phyloP scores from a whole-genome alignment of 2,888 invertebrate species.

The Tinea trinotella region DNA sequence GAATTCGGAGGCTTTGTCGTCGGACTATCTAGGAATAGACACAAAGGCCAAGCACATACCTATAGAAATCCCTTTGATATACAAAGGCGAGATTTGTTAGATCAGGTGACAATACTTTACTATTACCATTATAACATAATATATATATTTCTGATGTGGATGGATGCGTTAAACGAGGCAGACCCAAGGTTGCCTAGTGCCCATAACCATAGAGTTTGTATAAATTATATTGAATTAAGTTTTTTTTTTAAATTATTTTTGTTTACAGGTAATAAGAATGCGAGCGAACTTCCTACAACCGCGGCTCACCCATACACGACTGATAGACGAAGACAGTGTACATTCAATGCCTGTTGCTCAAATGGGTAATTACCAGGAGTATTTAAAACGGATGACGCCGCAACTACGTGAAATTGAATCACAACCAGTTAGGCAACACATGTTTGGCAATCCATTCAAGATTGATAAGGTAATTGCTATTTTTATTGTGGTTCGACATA shows the following conservation, averaged over 20 bases:
- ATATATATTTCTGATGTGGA: too few species aligned
- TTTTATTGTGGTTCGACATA: too few species aligned
- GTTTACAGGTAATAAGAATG: slow-evolving; percentile 86
- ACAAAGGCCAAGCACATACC: slow-evolving; percentile 71
- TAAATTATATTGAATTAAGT: too few species aligned
- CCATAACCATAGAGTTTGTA: too few species aligned
- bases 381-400: slow-evolving; percentile 93
- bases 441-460: slow-evolving; percentile 99
- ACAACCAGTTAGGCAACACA: slow-evolving; percentile 94
- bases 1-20: slow-evolving; percentile 90
- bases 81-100: slow-evolving; percentile 87
- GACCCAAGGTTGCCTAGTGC: too few species aligned
- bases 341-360: slow-evolving; percentile 97
- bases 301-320: slow-evolving; percentile 79
- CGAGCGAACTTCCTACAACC: slow-evolving; percentile 92
- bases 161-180: too few species aligned
- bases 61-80: slow-evolving; percentile 98
- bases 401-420: slow-evolving; percentile 96
- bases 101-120: slow-evolving; percentile 73
- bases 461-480: slow-evolving; percentile 85
- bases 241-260: too few species aligned
- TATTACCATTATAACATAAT: slow-evolving; percentile 8
- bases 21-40: slow-evolving; percentile 72
- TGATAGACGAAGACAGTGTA: slow-evolving; percentile 91
- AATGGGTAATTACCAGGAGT: slow-evolving; percentile 99